Evolutionary conservation across 2,113 vertebrate species (phyloP).

Genomic region (Lanius ludovicianus): DNA sequence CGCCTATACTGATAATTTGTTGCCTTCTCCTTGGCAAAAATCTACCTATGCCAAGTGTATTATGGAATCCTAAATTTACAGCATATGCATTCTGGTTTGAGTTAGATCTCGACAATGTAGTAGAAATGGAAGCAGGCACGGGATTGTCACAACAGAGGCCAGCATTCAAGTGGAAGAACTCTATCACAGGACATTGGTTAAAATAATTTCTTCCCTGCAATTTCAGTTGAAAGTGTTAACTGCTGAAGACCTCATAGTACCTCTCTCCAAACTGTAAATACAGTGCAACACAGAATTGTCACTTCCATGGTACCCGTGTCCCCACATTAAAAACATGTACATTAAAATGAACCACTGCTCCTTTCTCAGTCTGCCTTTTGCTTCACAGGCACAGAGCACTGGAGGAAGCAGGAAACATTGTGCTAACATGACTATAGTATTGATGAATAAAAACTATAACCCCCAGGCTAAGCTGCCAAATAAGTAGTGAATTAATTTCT

Average conservation of each 20-base stretch:
- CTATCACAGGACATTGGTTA: constrained; percentile 19
- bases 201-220: constrained; percentile 52
- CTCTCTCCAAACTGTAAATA: constrained; percentile 57
- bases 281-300: neutral
- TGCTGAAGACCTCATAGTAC: constrained; percentile 66
- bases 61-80: constrained; percentile 11
- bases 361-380: constrained; percentile 1
- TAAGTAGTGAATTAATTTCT: constrained; percentile 99
- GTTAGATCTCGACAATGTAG: neutral
- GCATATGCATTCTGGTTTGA: neutral
- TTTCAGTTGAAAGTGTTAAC: constrained; percentile 75
- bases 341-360: neutral
- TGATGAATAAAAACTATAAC: constrained; percentile 72
- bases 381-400: neutral
- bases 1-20: neutral
- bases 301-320: neutral
- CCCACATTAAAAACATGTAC: neutral
- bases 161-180: neutral
- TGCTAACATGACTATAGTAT: constrained; percentile 74
- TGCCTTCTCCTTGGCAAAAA: constrained; percentile 16
- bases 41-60: neutral
- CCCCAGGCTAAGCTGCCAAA: constrained; percentile 69
- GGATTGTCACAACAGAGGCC: constrained; percentile 11
- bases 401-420: constrained; percentile 70
- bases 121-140: neutral